phyloP scores from a whole-genome alignment of 2,797 vertebrate genomes.

The Bradypodion pumilum region DNA sequence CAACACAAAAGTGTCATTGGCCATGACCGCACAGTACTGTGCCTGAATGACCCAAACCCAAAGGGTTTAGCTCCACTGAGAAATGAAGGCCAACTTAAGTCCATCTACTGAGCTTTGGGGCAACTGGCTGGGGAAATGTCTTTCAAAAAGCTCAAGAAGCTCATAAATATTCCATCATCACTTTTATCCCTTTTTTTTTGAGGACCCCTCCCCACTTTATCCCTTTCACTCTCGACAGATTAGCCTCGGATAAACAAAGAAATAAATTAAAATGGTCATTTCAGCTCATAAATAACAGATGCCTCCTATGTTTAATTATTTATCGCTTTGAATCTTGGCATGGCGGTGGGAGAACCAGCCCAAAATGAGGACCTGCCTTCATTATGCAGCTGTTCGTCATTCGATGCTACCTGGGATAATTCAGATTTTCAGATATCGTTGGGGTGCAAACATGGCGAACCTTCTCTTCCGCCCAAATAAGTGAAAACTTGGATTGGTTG shows the following conservation, averaged over 20 bases:
- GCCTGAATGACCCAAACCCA: too few relatives aligned
- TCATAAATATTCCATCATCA: constrained; percentile 45
- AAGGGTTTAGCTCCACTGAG: too few relatives aligned
- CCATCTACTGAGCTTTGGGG: too few relatives aligned
- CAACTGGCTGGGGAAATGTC: too few relatives aligned
- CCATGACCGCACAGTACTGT: too few relatives aligned
- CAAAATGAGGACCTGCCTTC: constrained; percentile 83
- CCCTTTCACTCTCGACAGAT: constrained; percentile 69
- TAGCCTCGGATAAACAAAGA: constrained; percentile 77
- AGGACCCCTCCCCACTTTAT: constrained; percentile 32
- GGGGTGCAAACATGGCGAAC: constrained; percentile 77
- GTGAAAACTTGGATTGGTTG: constrained; percentile 71
- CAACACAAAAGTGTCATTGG: too few relatives aligned
- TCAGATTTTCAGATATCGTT: constrained; percentile 79
- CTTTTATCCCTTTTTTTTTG: constrained; percentile 71
- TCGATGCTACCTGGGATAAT: constrained; percentile 80
- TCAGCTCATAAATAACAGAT: constrained; percentile 91
- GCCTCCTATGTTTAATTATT: constrained; percentile 86
- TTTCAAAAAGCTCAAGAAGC: constrained; percentile 55
- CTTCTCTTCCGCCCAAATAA: neutral
- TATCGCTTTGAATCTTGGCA: constrained; percentile 82
- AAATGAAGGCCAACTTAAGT: too few relatives aligned
- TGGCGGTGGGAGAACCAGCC: constrained; percentile 43
- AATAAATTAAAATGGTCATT: constrained; percentile 85
- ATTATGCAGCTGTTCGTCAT: constrained; percentile 87